These are phyloP conservation scores for Upupa epops DNA, from an alignment of 2,113 vertebrate genomes.

Conservation along the genomic window DNA sequence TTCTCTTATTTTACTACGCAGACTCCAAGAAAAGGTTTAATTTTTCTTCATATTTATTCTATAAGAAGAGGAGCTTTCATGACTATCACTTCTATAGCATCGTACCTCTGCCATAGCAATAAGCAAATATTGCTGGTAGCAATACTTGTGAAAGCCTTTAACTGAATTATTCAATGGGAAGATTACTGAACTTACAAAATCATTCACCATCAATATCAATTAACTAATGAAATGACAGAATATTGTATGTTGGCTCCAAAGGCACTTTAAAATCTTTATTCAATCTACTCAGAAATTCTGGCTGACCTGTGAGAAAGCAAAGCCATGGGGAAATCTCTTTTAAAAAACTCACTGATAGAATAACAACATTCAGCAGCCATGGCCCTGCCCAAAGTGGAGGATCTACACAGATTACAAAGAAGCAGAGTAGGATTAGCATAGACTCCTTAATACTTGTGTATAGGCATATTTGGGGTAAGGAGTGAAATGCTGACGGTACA, in stretches of 20 bases:
- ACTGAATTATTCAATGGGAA: neutral
- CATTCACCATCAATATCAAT: neutral
- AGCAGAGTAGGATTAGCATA: neutral
- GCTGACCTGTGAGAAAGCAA: neutral
- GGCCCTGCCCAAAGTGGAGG: neutral
- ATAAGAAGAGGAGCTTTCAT: neutral
- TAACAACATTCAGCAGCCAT: neutral
- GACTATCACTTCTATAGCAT: neutral
- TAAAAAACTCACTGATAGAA: neutral
- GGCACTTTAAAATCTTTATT: neutral
- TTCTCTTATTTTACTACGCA: neutral
- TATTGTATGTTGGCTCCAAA: accelerated
- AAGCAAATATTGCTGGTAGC: neutral
- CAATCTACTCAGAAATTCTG: neutral
- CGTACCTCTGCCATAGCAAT: neutral
- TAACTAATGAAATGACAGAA: neutral
- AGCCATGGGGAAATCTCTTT: neutral
- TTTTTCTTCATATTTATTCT: neutral
- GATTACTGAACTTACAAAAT: neutral
- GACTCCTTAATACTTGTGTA: neutral
- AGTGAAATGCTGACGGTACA: neutral
- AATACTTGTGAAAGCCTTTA: neutral
- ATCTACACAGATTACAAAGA: neutral
- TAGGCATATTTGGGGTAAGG: neutral
- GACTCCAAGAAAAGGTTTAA: neutral